phyloP scores from a whole-genome alignment of 2,888 invertebrate genomes.

The Acanthoscelides obtectus region DNA sequence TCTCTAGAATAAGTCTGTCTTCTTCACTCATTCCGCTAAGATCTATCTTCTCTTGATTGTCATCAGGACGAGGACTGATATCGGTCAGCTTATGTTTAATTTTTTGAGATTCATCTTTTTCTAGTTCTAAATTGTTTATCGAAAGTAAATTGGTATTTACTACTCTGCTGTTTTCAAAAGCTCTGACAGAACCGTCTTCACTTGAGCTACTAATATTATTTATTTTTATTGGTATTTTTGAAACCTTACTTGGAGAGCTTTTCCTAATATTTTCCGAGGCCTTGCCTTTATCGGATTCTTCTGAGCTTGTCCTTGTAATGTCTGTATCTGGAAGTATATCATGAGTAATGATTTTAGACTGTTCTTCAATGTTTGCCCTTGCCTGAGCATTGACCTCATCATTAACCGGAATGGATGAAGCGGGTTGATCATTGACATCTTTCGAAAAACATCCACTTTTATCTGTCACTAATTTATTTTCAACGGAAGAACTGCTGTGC shows the following conservation, averaged over 20 bases:
- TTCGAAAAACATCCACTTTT: not conserved
- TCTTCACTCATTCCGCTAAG: conserved; percentile 15
- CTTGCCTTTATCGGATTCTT: not conserved
- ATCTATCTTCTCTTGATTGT: conserved; percentile 1
- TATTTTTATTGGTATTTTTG: not conserved
- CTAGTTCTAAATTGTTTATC: not conserved
- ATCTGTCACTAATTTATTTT: not conserved
- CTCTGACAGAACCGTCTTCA: not conserved
- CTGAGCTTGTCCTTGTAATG: not conserved
- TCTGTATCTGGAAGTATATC: not conserved
- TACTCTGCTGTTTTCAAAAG: not conserved
- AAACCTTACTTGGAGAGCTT: not conserved
- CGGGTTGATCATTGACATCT: not conserved
- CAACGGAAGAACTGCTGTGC: not conserved
- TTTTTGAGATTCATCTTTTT: not conserved
- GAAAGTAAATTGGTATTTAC: not conserved
- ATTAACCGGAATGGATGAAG: not conserved
- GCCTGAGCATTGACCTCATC: not conserved
- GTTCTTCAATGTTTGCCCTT: not conserved
- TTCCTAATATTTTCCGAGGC: not conserved
- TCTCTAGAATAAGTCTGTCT: not conserved
- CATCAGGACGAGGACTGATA: not conserved
- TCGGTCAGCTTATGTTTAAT: not conserved
- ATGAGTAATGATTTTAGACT: not conserved
- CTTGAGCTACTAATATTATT: not conserved